A percentile compares a stretch with the other conserved stretches of the same genome.
Evolutionary conservation across 2,797 vertebrate species (phyloP).

Genomic region (Lithobates pipiens): DNA sequence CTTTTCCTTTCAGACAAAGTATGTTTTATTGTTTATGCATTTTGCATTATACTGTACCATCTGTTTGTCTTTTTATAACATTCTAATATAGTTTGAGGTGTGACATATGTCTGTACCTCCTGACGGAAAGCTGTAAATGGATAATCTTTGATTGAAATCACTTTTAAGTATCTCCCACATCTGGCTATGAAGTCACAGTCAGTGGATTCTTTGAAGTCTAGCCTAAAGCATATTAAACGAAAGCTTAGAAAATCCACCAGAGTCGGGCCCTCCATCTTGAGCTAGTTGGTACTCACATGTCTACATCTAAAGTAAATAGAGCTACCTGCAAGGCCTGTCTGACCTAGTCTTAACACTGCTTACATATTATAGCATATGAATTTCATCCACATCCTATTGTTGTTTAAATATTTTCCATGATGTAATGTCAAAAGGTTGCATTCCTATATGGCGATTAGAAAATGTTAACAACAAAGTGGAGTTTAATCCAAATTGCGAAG

Average conservation of each 20-base stretch:
- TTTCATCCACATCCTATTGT: slow-evolving; percentile 69
- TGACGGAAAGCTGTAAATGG: slow-evolving; percentile 21
- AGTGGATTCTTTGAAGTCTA: slow-evolving; percentile 74
- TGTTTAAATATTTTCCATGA: slow-evolving; percentile 72
- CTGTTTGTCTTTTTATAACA: slow-evolving; percentile 24
- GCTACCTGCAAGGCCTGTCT: slow-evolving; percentile 68
- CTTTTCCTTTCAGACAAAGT: neutral
- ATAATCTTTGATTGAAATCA: slow-evolving; percentile 47
- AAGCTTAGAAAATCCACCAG: slow-evolving; percentile 68
- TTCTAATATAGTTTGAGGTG: slow-evolving; percentile 51
- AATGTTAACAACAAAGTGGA: neutral
- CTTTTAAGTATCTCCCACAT: slow-evolving; percentile 70
- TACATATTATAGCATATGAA: slow-evolving; percentile 67
- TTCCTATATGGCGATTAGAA: slow-evolving; percentile 23
- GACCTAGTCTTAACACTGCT: slow-evolving; percentile 65
- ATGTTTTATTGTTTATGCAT: neutral
- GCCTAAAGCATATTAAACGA: slow-evolving; percentile 71
- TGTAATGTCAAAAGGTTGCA: slow-evolving; percentile 68
- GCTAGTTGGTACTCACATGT: slow-evolving; percentile 67
- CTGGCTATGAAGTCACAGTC: slow-evolving; percentile 72
- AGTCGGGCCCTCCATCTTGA: slow-evolving; percentile 67
- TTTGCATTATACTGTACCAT: slow-evolving; percentile 12
- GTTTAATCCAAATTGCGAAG: neutral
- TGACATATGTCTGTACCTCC: slow-evolving; percentile 37
- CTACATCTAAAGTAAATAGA: slow-evolving; percentile 69